A percentile compares a stretch with the other conserved stretches of the same genome.
Evolutionary conservation across 2,888 invertebrate genomes (phyloP).

Genomic region (Tipula vernalis): DNA sequence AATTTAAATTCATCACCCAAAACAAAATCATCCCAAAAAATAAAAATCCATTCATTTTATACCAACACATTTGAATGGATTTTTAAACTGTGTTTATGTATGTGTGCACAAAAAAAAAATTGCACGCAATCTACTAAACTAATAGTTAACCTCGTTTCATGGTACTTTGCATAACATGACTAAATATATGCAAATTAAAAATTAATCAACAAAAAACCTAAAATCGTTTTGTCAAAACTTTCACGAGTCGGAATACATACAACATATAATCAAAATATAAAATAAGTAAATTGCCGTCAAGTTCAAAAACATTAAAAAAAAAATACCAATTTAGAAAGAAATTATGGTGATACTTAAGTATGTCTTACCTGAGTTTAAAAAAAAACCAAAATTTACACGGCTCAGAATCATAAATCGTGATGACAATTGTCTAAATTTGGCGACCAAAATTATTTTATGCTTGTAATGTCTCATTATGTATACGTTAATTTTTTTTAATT

Average conservation of each 20-base stretch:
- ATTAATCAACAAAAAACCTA: neutral
- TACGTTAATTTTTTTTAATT: neutral
- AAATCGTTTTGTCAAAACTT: neutral
- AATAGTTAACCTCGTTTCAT: neutral
- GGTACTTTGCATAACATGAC: neutral
- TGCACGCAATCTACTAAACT: neutral
- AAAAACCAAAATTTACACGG: neutral
- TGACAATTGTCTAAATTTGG: neutral
- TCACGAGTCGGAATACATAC: neutral
- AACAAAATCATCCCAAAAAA: neutral
- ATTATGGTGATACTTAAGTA: neutral
- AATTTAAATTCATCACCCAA: neutral
- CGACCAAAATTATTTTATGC: neutral
- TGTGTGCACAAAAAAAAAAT: neutral
- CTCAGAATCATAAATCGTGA: neutral
- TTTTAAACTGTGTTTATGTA: neutral
- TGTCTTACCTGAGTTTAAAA: neutral
- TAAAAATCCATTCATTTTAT: neutral
- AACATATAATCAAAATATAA: neutral
- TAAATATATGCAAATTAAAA: neutral
- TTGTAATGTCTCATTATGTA: neutral
- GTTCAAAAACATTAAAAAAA: neutral
- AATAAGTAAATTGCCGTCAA: neutral
- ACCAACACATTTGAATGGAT: neutral
- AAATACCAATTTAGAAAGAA: neutral